Percentiles rank a stretch among this genome's conserved stretches.
Evolutionary conservation across 2,888 invertebrate species (phyloP).

Genomic region (Chironomus riparius): DNA sequence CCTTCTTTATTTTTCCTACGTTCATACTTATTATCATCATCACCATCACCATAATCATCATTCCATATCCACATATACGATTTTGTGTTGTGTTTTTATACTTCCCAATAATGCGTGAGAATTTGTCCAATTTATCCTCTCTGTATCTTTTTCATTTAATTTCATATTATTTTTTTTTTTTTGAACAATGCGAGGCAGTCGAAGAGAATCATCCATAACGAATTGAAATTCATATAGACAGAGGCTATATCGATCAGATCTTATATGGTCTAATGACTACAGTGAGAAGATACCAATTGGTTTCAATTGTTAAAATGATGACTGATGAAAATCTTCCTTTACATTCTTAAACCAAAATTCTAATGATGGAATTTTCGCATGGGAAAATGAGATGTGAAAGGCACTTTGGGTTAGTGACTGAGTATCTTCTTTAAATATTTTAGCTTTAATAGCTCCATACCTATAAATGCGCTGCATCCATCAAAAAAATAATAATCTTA

Average conservation of each 20-base stretch:
- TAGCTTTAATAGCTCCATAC: too few species aligned
- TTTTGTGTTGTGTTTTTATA: neutral
- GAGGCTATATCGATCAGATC: neutral
- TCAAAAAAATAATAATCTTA: too few species aligned
- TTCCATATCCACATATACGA: neutral
- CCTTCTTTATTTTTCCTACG: too few species aligned
- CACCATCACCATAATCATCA: neutral
- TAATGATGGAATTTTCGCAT: too few species aligned
- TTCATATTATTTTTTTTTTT: neutral
- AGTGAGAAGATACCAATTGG: neutral
- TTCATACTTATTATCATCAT: neutral
- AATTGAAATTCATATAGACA: conserved; percentile 15
- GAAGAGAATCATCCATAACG: conserved; percentile 11
- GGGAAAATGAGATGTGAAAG: too few species aligned
- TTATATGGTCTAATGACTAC: neutral
- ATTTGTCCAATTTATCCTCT: conserved; percentile 23
- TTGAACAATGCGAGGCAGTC: neutral
- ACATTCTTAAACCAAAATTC: too few species aligned
- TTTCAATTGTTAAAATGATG: neutral
- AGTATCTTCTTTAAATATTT: too few species aligned
- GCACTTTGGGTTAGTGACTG: too few species aligned
- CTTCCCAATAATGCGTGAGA: conserved; percentile 21
- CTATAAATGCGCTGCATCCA: too few species aligned
- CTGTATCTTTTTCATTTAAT: neutral
- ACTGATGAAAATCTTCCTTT: too few species aligned